Evolutionary conservation across 2,888 invertebrate species (phyloP).

Genomic region (Apoderus coryli): DNA sequence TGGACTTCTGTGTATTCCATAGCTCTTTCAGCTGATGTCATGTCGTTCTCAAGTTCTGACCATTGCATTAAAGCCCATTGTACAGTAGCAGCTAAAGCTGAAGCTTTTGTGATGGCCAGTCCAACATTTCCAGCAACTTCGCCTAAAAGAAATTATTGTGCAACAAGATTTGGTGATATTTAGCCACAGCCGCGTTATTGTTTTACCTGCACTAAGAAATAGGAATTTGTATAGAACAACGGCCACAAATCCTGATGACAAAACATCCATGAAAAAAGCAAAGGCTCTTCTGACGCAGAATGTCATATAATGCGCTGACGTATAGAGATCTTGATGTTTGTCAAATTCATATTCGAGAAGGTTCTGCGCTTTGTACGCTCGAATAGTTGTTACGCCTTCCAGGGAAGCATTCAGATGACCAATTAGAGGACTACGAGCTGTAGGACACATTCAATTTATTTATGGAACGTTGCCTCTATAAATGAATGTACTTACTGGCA

Average conservation of each 20-base stretch:
- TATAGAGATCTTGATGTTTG: constrained; percentile 26
- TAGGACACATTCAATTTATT: not conserved
- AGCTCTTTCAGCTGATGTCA: constrained; percentile 81
- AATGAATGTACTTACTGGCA: constrained; percentile 35
- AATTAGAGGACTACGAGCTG: constrained; percentile 29
- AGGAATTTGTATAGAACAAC: constrained; percentile 20
- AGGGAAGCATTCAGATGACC: constrained; percentile 30
- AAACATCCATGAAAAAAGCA: constrained; percentile 25
- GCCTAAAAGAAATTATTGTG: constrained; percentile 36
- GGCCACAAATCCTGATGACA: constrained; percentile 22
- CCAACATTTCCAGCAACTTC: constrained; percentile 31
- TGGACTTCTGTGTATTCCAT: constrained; percentile 34
- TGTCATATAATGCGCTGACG: constrained; percentile 25
- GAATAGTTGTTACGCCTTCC: constrained; percentile 29
- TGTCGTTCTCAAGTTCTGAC: constrained; percentile 62
- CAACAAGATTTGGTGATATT: too few relatives aligned
- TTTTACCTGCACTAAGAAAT: constrained; percentile 18
- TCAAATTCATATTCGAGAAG: constrained; percentile 28
- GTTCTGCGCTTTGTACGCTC: constrained; percentile 28
- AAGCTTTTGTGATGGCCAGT: constrained; percentile 34
- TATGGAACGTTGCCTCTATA: not conserved
- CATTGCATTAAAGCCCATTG: constrained; percentile 61
- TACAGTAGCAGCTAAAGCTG: constrained; percentile 46
- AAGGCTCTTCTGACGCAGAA: constrained; percentile 31
- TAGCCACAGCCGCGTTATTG: too few relatives aligned